Evolutionary conservation across 2,113 vertebrate genomes (phyloP).

Genomic region (Podocnemis expansa): DNA sequence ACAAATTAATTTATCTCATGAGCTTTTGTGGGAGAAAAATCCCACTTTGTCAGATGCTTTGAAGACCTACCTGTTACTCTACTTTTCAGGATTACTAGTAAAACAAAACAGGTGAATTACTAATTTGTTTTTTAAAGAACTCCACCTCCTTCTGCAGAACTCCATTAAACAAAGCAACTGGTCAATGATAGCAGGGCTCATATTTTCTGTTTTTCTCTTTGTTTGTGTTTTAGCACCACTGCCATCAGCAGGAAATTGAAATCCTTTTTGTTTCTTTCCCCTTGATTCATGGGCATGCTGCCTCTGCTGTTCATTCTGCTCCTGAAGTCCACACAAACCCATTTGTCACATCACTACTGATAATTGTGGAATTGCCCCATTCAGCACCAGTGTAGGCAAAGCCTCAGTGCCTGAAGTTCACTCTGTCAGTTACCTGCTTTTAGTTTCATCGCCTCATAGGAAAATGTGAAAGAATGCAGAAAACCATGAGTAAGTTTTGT

Average conservation of each 20-base stretch:
- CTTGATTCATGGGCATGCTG: neutral
- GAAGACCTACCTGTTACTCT: too few species aligned
- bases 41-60: too few species aligned
- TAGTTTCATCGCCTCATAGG: neutral
- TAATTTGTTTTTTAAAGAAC: neutral
- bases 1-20: too few species aligned
- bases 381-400: neutral
- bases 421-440: neutral
- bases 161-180: neutral
- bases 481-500: neutral
- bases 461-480: neutral
- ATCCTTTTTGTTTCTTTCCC: neutral
- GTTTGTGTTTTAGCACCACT: neutral
- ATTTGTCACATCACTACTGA: neutral
- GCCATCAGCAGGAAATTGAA: neutral
- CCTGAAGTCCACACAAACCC: neutral
- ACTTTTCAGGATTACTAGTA: neutral
- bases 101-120: neutral
- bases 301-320: neutral
- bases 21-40: too few species aligned
- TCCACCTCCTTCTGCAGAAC: neutral
- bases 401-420: neutral
- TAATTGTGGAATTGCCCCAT: neutral
- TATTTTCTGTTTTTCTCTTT: neutral
- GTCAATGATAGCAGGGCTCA: neutral